A percentile compares a stretch with the other conserved stretches of the same genome.
These are phyloP conservation scores for Podarcis raffonei DNA, from an alignment of 2,113 vertebrate genomes.

Conservation along the genomic window DNA sequence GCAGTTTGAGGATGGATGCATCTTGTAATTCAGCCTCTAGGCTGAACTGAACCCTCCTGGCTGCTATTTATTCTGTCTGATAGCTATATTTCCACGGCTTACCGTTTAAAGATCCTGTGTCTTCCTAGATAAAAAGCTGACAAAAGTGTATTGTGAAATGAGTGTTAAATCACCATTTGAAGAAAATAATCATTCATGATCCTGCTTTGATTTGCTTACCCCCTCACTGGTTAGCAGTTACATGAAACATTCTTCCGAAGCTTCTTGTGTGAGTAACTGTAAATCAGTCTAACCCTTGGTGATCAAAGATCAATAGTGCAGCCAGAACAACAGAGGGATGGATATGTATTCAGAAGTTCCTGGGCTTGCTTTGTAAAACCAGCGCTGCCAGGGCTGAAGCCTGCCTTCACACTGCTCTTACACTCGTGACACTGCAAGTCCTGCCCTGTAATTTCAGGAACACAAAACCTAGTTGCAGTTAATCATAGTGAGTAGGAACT, in stretches of 20 bases:
- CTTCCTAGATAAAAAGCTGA: background rate
- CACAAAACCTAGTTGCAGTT: no score
- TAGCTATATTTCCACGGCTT: background rate
- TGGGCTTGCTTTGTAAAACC: background rate
- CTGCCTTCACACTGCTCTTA: background rate
- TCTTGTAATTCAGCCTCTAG: background rate
- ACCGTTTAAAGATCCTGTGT: constrained; percentile 16
- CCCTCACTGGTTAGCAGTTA: background rate
- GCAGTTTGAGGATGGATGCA: background rate
- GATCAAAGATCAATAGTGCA: background rate
- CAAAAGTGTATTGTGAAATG: background rate
- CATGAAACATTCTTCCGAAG: background rate
- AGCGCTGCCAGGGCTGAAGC: background rate
- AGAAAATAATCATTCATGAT: background rate
- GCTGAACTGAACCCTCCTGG: background rate
- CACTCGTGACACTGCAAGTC: background rate
- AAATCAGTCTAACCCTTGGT: background rate
- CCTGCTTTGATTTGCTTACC: background rate
- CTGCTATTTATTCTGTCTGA: background rate
- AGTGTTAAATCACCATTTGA: background rate
- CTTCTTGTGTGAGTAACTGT: background rate
- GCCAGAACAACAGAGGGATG: background rate
- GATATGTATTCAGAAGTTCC: background rate
- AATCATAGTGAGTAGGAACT: background rate
- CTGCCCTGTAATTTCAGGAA: background rate